These are phyloP conservation scores for Gambelia wislizenii DNA, from an alignment of 2,797 vertebrate genomes.

Conservation along the genomic window DNA sequence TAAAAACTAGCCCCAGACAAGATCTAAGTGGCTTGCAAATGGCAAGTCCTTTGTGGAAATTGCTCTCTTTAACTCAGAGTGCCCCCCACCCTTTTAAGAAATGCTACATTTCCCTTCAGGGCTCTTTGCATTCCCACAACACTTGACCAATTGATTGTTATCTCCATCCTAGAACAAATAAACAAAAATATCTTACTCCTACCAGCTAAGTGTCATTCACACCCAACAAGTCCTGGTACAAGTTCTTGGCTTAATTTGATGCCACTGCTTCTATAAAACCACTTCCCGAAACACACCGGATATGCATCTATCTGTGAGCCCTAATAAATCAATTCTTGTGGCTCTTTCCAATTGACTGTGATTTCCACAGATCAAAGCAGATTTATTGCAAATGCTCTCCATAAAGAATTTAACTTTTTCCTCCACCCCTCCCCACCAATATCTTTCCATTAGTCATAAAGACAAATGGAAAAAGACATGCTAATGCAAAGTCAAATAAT, in stretches of 20 bases:
- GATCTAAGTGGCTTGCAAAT: constrained; percentile 65
- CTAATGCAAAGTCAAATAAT: constrained; percentile 43
- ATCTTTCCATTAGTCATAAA: constrained; percentile 48
- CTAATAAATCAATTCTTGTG: constrained; percentile 47
- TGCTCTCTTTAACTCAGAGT: not conserved
- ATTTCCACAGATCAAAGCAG: constrained; percentile 50
- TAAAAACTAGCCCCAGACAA: constrained; percentile 67
- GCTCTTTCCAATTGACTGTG: constrained; percentile 35
- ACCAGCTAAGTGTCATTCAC: constrained; percentile 69
- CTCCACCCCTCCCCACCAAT: constrained; percentile 21
- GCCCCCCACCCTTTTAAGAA: constrained; percentile 68
- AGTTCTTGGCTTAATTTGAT: constrained; percentile 23
- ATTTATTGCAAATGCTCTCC: constrained; percentile 27
- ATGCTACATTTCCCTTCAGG: constrained; percentile 82
- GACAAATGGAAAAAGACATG: constrained; percentile 34
- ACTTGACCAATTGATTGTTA: constrained; percentile 86
- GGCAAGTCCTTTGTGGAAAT: constrained; percentile 51
- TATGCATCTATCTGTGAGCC: constrained; percentile 41
- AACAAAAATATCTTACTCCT: constrained; percentile 79
- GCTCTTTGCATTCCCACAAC: constrained; percentile 80
- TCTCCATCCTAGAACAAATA: constrained; percentile 80
- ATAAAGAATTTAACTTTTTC: constrained; percentile 38
- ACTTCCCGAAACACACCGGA: constrained; percentile 38
- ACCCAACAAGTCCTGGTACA: constrained; percentile 57
- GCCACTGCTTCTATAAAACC: constrained; percentile 24